phyloP scores from a whole-genome alignment of 2,888 invertebrate species.

The Scrobipalpa costella region DNA sequence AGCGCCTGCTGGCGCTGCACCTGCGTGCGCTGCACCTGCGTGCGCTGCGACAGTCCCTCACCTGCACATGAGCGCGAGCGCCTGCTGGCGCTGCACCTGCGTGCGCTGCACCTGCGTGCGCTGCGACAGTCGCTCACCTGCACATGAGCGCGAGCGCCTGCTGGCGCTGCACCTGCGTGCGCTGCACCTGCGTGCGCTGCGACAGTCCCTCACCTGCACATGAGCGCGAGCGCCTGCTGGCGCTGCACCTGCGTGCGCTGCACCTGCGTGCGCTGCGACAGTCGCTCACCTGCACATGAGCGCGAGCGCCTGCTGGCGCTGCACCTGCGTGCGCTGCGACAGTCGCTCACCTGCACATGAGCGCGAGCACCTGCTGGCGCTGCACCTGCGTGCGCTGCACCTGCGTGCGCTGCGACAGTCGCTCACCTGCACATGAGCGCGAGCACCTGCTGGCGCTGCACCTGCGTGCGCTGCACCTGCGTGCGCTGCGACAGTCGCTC shows the following conservation, averaged over 20 bases:
- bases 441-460: constrained; percentile 93
- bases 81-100: constrained; percentile 97
- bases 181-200: constrained; percentile 93
- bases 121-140: constrained; percentile 94
- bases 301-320: constrained; percentile 97
- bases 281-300: constrained; percentile 97
- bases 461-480: constrained; percentile 93
- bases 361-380: constrained; percentile 93
- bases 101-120: constrained; percentile 94
- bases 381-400: constrained; percentile 94
- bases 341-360: no score
- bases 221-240: constrained; percentile 99
- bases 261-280: constrained; percentile 93
- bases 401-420: constrained; percentile 93
- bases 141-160: constrained; percentile 99
- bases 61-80: constrained; percentile 98
- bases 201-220: constrained; percentile 96
- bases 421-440: no score
- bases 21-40: constrained; percentile 94
- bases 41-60: constrained; percentile 93
- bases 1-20: constrained; percentile 97
- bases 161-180: constrained; percentile 95
- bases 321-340: constrained; percentile 93
- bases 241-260: constrained; percentile 94
- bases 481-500: constrained; percentile 94